Evolutionary conservation across 1,140 invertebrate genomes (phyloP).

Genomic region (Laupala kohalensis): DNA sequence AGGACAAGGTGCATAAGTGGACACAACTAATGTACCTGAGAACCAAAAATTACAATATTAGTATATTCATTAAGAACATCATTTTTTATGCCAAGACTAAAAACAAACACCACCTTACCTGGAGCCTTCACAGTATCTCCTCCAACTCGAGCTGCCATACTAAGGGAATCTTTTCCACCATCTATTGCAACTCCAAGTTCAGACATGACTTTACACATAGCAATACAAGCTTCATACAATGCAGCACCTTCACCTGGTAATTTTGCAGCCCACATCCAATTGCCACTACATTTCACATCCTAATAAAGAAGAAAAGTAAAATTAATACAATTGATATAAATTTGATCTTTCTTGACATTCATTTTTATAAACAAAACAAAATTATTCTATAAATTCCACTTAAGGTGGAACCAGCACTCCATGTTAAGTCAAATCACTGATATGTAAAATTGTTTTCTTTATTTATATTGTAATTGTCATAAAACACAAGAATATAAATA

Average conservation of each 20-base stretch:
- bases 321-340: background rate
- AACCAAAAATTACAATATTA: conserved; percentile 9
- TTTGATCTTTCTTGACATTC: background rate
- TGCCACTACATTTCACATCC: conserved; percentile 93
- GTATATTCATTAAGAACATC: background rate
- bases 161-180: conserved; percentile 95
- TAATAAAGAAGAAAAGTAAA: conserved; percentile 20
- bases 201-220: conserved; percentile 80
- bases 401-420: no score
- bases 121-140: conserved; percentile 72
- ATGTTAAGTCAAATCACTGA: no score
- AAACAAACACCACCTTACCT: no score
- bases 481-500: no score
- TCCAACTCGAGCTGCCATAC: conserved; percentile 83
- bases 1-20: conserved; percentile 86
- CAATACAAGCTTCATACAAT: conserved; percentile 71
- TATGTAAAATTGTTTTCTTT: no score
- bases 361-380: background rate
- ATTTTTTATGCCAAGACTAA: no score
- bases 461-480: no score
- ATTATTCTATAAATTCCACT: no score
- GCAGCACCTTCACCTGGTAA: conserved; percentile 78
- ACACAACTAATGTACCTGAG: conserved; percentile 77
- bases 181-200: conserved; percentile 83
- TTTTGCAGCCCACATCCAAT: conserved; percentile 99